Evolutionary conservation across 2,888 invertebrate species (phyloP).

Genomic region (Ophonus ardosiacus): DNA sequence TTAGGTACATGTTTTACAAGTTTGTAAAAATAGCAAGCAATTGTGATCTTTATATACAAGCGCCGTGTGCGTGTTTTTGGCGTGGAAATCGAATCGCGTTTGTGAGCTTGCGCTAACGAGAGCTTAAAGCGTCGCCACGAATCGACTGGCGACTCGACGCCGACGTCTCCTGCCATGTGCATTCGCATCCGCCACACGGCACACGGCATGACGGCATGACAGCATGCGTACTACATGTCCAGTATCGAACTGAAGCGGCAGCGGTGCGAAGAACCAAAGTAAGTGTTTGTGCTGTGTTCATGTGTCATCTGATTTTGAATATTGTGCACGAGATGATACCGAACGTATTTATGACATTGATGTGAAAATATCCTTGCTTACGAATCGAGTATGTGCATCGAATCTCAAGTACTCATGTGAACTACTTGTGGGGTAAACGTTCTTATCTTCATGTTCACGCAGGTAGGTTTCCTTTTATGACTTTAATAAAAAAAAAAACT

Average conservation of each 20-base stretch:
- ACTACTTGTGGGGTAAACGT: neutral
- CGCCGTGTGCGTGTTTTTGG: no score
- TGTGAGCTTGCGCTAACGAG: neutral
- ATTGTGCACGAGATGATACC: neutral
- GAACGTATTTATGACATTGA: neutral
- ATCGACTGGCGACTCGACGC: constrained; percentile 2
- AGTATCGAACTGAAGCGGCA: constrained; percentile 18
- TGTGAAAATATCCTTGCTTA: neutral
- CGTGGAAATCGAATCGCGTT: no score
- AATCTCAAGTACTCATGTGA: neutral
- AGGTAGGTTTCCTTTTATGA: neutral
- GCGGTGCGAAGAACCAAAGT: neutral
- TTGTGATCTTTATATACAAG: no score
- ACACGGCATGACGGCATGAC: neutral
- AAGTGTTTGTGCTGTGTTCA: constrained; percentile 20
- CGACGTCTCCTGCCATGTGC: constrained; percentile 18
- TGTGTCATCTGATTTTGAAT: neutral
- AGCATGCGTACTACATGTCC: constrained; percentile 6
- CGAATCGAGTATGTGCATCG: neutral
- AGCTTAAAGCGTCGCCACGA: neutral
- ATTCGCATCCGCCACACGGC: constrained; percentile 7
- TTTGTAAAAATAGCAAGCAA: no score
- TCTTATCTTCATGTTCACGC: constrained; percentile 19
- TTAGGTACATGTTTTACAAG: no score
- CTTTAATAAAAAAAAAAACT: no score